Conservation (phyloP, 2,113 vertebrate genomes). For the Cheirogaleus medius region DNA sequence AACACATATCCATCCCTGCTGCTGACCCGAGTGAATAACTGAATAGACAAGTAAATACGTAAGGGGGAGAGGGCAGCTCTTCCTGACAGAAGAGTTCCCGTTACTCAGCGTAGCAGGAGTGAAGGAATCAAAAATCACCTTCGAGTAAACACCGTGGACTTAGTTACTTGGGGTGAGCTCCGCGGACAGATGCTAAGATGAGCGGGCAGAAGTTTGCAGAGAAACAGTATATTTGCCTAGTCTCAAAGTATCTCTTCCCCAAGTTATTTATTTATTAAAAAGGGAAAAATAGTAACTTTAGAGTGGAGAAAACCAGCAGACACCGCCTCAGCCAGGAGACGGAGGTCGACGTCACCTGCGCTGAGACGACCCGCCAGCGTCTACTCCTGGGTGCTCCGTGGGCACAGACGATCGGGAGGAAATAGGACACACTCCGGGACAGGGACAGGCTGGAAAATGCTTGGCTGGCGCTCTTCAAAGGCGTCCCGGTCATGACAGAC, state of each 20-base stretch:
- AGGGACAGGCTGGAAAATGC: not conserved
- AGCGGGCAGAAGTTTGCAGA: not conserved
- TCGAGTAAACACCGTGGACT: too few species aligned
- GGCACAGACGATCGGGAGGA: fast-evolving
- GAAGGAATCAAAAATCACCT: fast-evolving
- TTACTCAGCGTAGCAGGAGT: not conserved
- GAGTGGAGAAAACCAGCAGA: constrained; percentile 24
- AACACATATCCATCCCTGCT: fast-evolving
- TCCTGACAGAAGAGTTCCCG: not conserved
- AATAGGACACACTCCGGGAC: fast-evolving
- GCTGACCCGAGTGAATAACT: fast-evolving
- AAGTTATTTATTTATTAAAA: constrained; percentile 65
- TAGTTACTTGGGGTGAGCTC: not conserved
- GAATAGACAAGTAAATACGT: too few species aligned
- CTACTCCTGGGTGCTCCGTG: fast-evolving
- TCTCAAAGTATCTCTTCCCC: not conserved
- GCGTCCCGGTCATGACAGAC: fast-evolving
- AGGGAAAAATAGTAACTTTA: constrained; percentile 62
- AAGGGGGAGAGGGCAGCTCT: too few species aligned
- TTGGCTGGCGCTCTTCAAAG: not conserved
- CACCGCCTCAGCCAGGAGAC: not conserved
- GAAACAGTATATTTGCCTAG: constrained; percentile 40
- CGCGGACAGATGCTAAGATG: fast-evolving
- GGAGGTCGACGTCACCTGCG: not conserved
- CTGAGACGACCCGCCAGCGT: fast-evolving